Base-by-base conservation (phyloP, 1,140 invertebrate genomes). In the Popillia japonica region DNA sequence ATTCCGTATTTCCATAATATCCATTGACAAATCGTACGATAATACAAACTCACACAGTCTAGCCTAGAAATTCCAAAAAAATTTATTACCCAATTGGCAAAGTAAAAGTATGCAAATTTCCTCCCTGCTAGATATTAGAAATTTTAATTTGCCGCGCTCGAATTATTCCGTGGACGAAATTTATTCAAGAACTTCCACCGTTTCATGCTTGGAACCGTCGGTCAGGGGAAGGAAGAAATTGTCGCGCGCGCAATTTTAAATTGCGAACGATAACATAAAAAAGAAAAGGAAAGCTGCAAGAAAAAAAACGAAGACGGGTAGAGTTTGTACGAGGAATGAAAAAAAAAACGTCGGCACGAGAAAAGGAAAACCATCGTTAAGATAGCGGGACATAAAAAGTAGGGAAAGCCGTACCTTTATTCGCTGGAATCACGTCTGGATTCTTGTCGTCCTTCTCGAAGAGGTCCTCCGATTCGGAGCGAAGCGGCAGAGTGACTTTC, bases 341-440 rank as follows among this genome's bases (percentile, higher is more conserved):
- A 4, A 48, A 14, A 14, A 48, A 10, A 11, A n/a, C n/a, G n/a
- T n/a, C n/a, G n/a, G n/a, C n/a, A n/a, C n/a, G n/a, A n/a, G n/a
- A n/a, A n/a, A n/a, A n/a, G n/a, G n/a, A n/a, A n/a, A n/a, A n/a
- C n/a, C n/a, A n/a, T n/a, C n/a, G n/a, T n/a, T n/a, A n/a, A n/a
- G n/a, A n/a, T n/a, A n/a, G n/a, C n/a, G n/a, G n/a, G n/a, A n/a
- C n/a, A n/a, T n/a, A n/a, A n/a, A n/a, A n/a, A n/a, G n/a, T n/a
- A n/a, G n/a, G n/a, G n/a, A n/a, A n/a, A n/a, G n/a, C n/a, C 61
- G 61, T 73, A 96, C 95, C 94, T 93, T 95, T 95, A 87, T 94
- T 95, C 83, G 93, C 91, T 6, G 95, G 95, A 78, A 96, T 93
- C 72, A 96, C 92, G 86, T 96, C 94, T 2, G 94, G 94, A 88